phyloP scores from a whole-genome alignment of 1,140 invertebrate genomes.

The Stenopsyche tienmushanensis region DNA sequence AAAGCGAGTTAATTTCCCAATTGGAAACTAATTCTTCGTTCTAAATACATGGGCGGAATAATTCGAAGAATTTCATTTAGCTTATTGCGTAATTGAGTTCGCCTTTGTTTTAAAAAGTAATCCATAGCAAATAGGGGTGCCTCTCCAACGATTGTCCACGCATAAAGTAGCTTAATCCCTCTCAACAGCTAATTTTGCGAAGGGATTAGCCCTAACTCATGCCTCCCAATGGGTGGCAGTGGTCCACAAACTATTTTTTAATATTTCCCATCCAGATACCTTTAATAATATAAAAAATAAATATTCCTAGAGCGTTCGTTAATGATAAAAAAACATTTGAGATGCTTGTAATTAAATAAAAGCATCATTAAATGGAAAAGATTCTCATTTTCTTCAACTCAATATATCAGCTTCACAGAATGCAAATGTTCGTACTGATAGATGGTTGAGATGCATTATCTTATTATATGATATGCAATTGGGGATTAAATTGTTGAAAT shows the following conservation, averaged over 20 bases:
- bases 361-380: no score
- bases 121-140: neutral
- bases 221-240: neutral
- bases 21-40: neutral
- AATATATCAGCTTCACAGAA: no score
- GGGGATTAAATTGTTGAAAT: no score
- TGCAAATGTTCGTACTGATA: no score
- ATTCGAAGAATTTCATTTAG: slow-evolving; percentile 5
- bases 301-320: no score
- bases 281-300: no score
- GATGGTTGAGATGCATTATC: no score
- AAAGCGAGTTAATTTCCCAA: neutral
- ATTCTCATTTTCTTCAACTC: no score
- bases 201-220: slow-evolving; percentile 18
- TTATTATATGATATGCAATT: no score
- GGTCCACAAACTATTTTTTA: neutral
- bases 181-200: slow-evolving; percentile 31
- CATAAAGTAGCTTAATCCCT: slow-evolving; percentile 28
- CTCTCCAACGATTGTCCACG: slow-evolving; percentile 19
- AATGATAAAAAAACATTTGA: no score
- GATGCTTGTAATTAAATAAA: no score
- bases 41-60: neutral
- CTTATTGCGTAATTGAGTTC: slow-evolving; percentile 5
- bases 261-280: neutral
- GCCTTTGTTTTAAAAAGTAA: slow-evolving; percentile 13